phyloP scores from a whole-genome alignment of 2,113 vertebrate species.

The Sclerurus mexicanus region DNA sequence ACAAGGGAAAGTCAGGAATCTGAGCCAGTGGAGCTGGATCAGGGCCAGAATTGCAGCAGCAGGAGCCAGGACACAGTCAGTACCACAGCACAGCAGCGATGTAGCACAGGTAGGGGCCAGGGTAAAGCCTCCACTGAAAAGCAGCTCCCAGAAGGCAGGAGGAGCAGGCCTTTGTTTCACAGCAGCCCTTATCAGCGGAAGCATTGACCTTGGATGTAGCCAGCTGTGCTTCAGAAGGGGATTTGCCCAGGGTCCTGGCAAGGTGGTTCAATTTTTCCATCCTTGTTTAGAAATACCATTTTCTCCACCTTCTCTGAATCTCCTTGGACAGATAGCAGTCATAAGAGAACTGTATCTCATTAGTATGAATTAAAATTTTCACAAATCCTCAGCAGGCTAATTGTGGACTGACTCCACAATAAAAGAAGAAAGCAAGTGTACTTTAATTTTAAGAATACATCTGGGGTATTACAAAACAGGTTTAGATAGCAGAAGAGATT shows the following conservation, averaged over 20 bases:
- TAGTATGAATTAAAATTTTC: background rate
- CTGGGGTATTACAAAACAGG: background rate
- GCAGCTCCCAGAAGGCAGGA: background rate
- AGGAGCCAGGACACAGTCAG: background rate
- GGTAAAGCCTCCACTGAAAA: background rate
- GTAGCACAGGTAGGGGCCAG: background rate
- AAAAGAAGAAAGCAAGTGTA: background rate
- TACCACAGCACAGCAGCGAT: background rate
- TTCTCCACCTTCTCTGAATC: background rate
- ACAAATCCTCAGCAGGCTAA: background rate
- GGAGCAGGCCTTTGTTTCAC: background rate
- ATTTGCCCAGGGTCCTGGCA: background rate
- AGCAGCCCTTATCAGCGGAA: background rate
- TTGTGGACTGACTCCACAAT: background rate
- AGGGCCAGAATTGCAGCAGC: background rate
- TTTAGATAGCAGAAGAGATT: background rate
- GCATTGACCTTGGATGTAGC: background rate
- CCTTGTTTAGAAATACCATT: background rate
- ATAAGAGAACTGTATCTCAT: background rate
- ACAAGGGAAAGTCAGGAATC: background rate
- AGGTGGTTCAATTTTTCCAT: background rate
- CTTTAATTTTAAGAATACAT: slow-evolving; percentile 7
- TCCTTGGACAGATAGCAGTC: background rate
- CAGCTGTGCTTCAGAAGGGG: background rate
- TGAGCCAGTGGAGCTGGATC: background rate